Percentiles rank a stretch among this genome's conserved stretches.
These are phyloP conservation scores for Moxostoma hubbsi DNA, from an alignment of 2,797 vertebrate species.

Conservation along the genomic window DNA sequence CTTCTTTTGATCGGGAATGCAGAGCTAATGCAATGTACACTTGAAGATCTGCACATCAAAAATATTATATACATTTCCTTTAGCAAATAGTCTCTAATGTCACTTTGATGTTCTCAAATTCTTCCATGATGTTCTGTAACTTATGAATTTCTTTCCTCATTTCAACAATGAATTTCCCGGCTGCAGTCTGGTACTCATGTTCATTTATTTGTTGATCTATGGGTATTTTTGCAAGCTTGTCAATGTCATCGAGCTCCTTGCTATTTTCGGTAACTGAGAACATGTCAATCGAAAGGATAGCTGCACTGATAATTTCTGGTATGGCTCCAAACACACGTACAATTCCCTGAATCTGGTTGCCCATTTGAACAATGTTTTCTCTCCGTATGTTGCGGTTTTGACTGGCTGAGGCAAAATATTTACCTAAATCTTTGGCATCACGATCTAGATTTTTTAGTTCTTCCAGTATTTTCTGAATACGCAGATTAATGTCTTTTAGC, in stretches of 20 bases:
- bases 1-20: too few relatives aligned
- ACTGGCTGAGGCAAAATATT: too few relatives aligned
- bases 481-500: not conserved
- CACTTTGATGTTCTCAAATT: not conserved
- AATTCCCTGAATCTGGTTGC: not conserved
- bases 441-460: not conserved
- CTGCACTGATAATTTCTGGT: not conserved
- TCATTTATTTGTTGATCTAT: not conserved
- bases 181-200: not conserved
- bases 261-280: not conserved
- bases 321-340: not conserved
- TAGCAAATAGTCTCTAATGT: too few relatives aligned
- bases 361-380: not conserved
- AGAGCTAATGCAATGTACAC: too few relatives aligned
- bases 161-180: not conserved
- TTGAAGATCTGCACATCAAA: too few relatives aligned
- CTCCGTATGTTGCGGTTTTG: too few relatives aligned
- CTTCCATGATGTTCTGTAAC: not conserved
- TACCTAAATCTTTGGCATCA: too few relatives aligned
- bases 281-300: not conserved
- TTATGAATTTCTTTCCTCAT: not conserved
- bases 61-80: too few relatives aligned
- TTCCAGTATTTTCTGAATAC: not conserved
- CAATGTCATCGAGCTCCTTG: not conserved
- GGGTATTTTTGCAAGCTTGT: not conserved